Evolutionary conservation across 2,113 vertebrate genomes (phyloP).

Genomic region (Camelus bactrianus): DNA sequence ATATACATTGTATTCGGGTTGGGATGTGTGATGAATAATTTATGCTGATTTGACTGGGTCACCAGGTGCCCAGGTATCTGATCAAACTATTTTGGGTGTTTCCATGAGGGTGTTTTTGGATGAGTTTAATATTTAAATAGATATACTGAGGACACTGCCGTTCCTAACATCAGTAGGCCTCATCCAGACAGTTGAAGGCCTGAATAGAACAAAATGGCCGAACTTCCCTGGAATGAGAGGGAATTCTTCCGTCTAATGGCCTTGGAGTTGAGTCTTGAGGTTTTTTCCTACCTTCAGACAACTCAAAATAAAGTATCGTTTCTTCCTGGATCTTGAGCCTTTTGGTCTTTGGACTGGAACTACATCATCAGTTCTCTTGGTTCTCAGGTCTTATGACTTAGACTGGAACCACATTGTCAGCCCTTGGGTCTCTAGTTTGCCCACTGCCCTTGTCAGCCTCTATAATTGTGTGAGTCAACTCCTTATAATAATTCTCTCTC

Average conservation of each 20-base stretch:
- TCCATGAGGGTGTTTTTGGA: background rate
- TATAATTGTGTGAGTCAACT: background rate
- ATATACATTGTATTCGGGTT: background rate
- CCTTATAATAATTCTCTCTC: background rate
- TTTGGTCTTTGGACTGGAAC: background rate
- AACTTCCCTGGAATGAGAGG: background rate
- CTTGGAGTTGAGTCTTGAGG: background rate
- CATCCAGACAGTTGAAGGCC: background rate
- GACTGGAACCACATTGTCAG: background rate
- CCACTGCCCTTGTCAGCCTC: background rate
- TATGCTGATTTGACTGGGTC: background rate
- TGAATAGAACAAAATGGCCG: background rate
- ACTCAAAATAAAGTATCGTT: background rate
- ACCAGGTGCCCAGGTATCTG: background rate
- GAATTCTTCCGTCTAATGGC: background rate
- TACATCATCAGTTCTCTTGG: background rate
- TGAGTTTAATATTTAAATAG: background rate
- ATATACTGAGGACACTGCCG: background rate
- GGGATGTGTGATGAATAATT: background rate
- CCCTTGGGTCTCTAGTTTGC: background rate
- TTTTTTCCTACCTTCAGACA: background rate
- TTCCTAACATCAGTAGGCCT: background rate
- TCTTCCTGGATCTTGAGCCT: background rate
- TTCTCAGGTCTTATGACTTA: background rate
- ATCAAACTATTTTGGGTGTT: background rate